These are phyloP conservation scores for Brachionus rubens DNA, from an alignment of 1,140 invertebrate species.

Conservation along the genomic window DNA sequence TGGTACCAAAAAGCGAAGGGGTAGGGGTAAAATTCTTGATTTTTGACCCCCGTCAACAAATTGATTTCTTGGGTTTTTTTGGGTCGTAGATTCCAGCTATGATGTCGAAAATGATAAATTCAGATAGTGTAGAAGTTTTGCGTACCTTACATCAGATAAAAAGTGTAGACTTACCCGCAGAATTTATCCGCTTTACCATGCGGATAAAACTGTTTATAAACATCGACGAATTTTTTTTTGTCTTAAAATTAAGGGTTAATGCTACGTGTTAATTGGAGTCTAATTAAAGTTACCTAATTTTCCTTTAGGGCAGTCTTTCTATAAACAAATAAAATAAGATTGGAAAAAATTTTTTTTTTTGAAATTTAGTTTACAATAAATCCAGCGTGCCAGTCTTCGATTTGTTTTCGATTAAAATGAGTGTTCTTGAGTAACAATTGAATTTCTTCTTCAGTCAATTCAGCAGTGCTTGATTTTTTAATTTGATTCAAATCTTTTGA, in stretches of 20 bases:
- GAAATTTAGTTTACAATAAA: conserved; percentile 19
- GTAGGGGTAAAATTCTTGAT: too few relatives aligned
- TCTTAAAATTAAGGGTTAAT: too few relatives aligned
- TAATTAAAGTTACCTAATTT: too few relatives aligned
- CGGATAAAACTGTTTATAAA: conserved; percentile 47
- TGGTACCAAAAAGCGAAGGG: too few relatives aligned
- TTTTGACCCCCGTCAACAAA: neutral
- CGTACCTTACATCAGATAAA: too few relatives aligned
- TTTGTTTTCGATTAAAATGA: conserved; percentile 40
- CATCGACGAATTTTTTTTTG: conserved; percentile 47
- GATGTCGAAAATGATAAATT: too few relatives aligned
- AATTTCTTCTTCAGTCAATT: conserved; percentile 46
- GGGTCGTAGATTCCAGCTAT: too few relatives aligned
- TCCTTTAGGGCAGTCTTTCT: conserved; percentile 47
- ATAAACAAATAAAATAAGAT: neutral
- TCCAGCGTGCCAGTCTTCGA: conserved; percentile 45
- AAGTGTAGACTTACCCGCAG: conserved; percentile 20
- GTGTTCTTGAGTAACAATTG: conserved; percentile 38
- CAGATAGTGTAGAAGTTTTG: too few relatives aligned
- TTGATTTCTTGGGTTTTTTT: too few relatives aligned
- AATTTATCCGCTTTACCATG: conserved; percentile 47
- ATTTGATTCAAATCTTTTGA: conserved; percentile 7
- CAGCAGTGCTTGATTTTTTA: conserved; percentile 21
- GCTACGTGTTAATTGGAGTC: too few relatives aligned
- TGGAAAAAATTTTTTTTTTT: neutral